Conservation (phyloP, 2,113 vertebrate genomes). For the Eurystomus gularis region DNA sequence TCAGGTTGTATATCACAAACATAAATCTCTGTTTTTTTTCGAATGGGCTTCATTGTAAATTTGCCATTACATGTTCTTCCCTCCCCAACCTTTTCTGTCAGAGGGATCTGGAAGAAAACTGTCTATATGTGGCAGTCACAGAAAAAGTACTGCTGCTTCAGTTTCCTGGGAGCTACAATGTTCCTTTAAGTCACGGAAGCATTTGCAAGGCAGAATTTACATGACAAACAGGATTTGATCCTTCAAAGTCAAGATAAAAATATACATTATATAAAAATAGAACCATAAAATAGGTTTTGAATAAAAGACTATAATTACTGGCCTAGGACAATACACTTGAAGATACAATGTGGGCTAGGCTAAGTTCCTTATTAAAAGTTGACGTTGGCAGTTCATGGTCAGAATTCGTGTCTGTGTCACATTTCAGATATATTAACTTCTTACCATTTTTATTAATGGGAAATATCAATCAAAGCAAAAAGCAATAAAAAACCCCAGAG, state of each 20-base stretch:
- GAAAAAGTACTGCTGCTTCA: not conserved
- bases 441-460: not conserved
- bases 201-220: slow-evolving; percentile 39
- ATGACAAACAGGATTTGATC: slow-evolving; percentile 36
- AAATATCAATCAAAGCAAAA: not conserved
- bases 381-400: not conserved
- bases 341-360: not conserved
- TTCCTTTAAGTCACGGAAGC: slow-evolving; percentile 15
- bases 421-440: not conserved
- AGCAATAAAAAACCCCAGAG: not conserved
- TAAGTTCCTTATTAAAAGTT: not conserved
- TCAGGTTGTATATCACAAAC: not conserved
- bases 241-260: slow-evolving; percentile 54
- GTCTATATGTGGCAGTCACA: not conserved
- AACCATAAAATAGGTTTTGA: slow-evolving; percentile 8
- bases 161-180: not conserved
- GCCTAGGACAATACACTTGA: not conserved
- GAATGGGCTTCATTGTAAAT: not conserved
- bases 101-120: not conserved
- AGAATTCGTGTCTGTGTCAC: not conserved
- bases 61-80: not conserved
- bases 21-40: not conserved
- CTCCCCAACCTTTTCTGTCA: not conserved
- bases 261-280: slow-evolving; percentile 42
- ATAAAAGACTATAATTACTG: not conserved